These are phyloP conservation scores for Cantharis flavilabris DNA, from an alignment of 2,888 invertebrate species.

Conservation along the genomic window DNA sequence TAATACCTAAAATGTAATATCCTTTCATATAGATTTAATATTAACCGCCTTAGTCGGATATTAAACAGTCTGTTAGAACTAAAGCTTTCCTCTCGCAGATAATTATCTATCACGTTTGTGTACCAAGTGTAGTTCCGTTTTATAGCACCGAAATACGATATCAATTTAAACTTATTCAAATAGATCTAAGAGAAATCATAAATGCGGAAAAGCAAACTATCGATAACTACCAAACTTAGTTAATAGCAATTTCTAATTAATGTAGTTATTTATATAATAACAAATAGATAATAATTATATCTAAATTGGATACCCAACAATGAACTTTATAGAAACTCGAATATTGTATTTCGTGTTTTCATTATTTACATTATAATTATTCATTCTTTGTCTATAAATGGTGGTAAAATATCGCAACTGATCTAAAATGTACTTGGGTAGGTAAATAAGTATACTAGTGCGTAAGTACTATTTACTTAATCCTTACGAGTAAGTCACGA, in stretches of 20 bases:
- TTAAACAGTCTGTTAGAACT: constrained; percentile 7
- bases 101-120: constrained; percentile 10
- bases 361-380: neutral
- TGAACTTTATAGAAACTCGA: neutral
- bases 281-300: neutral
- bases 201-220: constrained; percentile 18
- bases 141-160: constrained; percentile 17
- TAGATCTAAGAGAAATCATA: constrained; percentile 7
- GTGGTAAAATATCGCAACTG: neutral
- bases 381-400: neutral
- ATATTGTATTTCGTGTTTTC: neutral
- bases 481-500: neutral
- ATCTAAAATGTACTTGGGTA: neutral
- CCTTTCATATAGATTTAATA: neutral
- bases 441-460: neutral
- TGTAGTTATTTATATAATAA: constrained; percentile 2
- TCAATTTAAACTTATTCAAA: constrained; percentile 23
- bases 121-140: constrained; percentile 12
- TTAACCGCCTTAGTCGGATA: constrained; percentile 3
- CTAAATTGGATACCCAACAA: neutral
- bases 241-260: constrained; percentile 17
- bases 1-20: neutral
- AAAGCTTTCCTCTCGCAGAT: constrained; percentile 6
- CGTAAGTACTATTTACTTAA: neutral
- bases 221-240: constrained; percentile 13